Percentiles rank a stretch among this genome's conserved stretches.
Conservation (phyloP, 2,113 vertebrate genomes). For the Acanthisitta chloris region DNA sequence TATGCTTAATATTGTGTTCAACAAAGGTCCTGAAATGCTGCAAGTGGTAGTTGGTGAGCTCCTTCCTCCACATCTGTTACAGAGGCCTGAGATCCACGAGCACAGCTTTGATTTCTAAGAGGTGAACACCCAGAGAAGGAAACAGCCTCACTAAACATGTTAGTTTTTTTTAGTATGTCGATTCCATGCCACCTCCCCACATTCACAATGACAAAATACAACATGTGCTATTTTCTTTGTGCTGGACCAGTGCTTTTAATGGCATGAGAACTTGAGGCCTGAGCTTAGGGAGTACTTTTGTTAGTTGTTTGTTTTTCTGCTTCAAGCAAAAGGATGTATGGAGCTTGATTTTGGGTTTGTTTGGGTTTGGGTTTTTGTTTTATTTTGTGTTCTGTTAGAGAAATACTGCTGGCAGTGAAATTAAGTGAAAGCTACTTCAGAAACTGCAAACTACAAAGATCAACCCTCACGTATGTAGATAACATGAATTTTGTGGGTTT, state of each 20-base stretch:
- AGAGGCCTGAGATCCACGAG: background rate
- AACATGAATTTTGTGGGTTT: background rate
- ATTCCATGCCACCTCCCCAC: background rate
- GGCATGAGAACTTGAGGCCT: background rate
- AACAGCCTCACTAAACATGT: background rate
- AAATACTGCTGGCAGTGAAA: background rate
- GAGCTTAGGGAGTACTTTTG: background rate
- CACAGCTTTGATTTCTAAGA: background rate
- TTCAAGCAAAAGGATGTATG: background rate
- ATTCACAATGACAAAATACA: background rate
- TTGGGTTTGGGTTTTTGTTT: background rate
- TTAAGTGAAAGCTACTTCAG: background rate
- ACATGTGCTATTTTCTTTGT: background rate
- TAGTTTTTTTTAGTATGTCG: background rate
- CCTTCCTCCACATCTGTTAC: background rate
- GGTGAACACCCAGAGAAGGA: background rate
- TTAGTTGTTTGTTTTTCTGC: background rate
- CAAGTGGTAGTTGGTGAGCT: background rate
- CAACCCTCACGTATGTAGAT: background rate
- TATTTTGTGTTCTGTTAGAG: background rate
- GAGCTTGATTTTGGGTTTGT: background rate
- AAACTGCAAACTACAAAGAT: background rate
- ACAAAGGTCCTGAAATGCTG: background rate
- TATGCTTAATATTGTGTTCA: background rate
- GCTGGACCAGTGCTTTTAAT: background rate